These are phyloP conservation scores for Lycodopsis pacificus DNA, from an alignment of 2,797 vertebrate genomes.

Conservation along the genomic window DNA sequence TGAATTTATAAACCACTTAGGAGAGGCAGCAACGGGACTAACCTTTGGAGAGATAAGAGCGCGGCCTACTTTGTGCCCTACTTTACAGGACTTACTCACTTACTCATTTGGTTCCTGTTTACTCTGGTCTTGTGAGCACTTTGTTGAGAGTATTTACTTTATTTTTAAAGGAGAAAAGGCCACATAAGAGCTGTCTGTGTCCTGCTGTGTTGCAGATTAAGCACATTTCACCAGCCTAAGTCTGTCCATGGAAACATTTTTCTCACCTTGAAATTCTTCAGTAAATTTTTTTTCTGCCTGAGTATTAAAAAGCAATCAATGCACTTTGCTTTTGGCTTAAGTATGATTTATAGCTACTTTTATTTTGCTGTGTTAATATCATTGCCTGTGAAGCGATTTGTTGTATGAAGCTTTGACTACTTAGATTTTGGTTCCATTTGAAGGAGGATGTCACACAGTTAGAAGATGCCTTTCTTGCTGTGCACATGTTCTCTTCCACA, in stretches of 20 bases:
- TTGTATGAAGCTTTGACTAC: neutral
- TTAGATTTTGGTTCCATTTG: neutral
- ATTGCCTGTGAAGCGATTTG: neutral
- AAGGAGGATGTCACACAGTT: neutral
- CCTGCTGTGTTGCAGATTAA: neutral
- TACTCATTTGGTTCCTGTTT: slow-evolving; percentile 61
- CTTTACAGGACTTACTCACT: slow-evolving; percentile 60
- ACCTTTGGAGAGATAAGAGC: slow-evolving; percentile 70
- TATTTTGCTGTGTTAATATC: neutral
- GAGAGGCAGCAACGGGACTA: slow-evolving; percentile 64
- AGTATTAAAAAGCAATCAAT: slow-evolving; percentile 16
- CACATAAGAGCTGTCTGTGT: neutral
- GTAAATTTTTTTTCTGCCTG: neutral
- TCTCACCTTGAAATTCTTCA: slow-evolving; percentile 19
- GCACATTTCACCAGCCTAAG: neutral
- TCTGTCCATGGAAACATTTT: neutral
- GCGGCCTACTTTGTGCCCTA: slow-evolving; percentile 79
- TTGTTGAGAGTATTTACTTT: slow-evolving; percentile 38
- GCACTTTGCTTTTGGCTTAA: slow-evolving; percentile 13
- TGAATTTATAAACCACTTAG: slow-evolving; percentile 76
- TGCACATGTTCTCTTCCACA: slow-evolving; percentile 5
- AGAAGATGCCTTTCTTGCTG: neutral
- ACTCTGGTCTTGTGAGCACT: slow-evolving; percentile 33
- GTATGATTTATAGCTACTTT: slow-evolving; percentile 11
- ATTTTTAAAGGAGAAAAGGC: slow-evolving; percentile 10